Base-by-base conservation (phyloP, 2,113 vertebrate genomes). In the Psilopsiagon aurifrons region DNA sequence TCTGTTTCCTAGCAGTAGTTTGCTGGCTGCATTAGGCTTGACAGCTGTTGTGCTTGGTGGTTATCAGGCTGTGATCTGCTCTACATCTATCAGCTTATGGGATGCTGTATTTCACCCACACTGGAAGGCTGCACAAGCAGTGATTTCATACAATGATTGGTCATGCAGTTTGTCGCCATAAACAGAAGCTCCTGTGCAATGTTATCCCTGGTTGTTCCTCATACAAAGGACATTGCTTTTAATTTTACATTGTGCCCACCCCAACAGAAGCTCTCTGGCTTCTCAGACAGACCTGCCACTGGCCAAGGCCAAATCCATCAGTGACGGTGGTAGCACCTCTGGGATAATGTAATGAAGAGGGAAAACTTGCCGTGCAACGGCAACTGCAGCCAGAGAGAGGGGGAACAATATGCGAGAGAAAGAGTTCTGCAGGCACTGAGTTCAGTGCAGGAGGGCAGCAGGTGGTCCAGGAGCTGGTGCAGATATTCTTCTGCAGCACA, bases 271-370 rank as follows among this genome's bases (percentile, higher is more conserved):
- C 9, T 35, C 37, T 66, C 17, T 71, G 73, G 14, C 17, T n/a
- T 10, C 8, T 44, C 31, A 59, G 57, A 35, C 57, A 16, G 29
- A 22, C 66, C 44, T 1, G 1, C 43, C 1, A 0, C 52, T 39
- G 28, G 54, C 27, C 25, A 57, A 46, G 33, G 19, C 27, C 3
- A 1, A 57, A n/a, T 13, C 44, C 28, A 27, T 70, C 17, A 49
- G n/a, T 3, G 8, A 41, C 0, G 1, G n/a, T 33, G 20, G 27
- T 33, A 70, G 22, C 2, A 4, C 17, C n/a, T 49, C n/a, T 39
- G n/a, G 27, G 13, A 46, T 39, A 47, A 49, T 7, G 10, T 24
- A 25, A 33, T 44, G 57, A 59, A 43, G 5, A 10, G 7, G 12
- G 10, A 43, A 39, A 59, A 17, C 44, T 77, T 77, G n/a, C 75